phyloP scores from a whole-genome alignment of 2,797 vertebrate genomes.

The Chaenodraco wilsoni region DNA sequence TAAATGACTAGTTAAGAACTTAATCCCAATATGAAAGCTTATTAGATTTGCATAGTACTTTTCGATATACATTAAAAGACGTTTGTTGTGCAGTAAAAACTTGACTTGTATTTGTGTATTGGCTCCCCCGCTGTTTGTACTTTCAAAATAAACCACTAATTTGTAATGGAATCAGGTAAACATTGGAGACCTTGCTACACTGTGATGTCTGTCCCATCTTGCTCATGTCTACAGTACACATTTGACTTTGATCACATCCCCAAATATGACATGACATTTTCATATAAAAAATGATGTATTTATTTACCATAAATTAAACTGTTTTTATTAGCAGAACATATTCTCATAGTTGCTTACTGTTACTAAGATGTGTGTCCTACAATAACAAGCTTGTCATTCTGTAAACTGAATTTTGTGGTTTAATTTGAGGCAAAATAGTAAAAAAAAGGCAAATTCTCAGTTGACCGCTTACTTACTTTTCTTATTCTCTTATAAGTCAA shows the following conservation, averaged over 20 bases:
- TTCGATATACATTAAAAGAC: neutral
- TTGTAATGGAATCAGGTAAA: neutral
- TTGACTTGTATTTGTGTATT: neutral
- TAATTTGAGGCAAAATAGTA: neutral
- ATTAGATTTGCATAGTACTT: neutral
- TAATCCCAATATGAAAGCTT: neutral
- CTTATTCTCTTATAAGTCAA: neutral
- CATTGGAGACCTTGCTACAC: neutral
- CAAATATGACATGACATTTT: neutral
- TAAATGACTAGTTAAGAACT: neutral
- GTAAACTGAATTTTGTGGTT: neutral
- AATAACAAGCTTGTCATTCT: neutral
- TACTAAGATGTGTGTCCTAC: neutral
- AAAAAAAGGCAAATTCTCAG: neutral
- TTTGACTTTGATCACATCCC: neutral
- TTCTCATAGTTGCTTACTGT: neutral
- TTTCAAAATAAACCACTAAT: neutral
- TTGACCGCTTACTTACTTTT: neutral
- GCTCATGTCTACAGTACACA: neutral
- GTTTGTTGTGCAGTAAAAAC: neutral
- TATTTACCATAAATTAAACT: no score
- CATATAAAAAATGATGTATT: neutral
- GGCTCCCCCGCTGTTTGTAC: neutral
- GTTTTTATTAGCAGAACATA: neutral
- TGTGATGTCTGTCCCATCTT: neutral